Evolutionary conservation across 2,113 vertebrate species (phyloP).

Genomic region (Gila orcuttii): DNA sequence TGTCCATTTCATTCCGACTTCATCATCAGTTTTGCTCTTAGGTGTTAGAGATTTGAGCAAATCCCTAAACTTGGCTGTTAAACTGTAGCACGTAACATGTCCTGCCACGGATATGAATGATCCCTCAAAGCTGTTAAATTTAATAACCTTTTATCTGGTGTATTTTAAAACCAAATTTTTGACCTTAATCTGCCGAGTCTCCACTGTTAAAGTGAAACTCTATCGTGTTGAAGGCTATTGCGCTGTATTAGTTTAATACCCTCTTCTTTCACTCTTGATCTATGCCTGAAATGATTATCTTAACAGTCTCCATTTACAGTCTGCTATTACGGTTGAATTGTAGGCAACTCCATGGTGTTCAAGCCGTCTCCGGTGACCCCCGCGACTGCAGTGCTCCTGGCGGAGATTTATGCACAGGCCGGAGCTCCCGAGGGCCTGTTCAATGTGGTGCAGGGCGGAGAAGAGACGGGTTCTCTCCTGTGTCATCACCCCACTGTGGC

Average conservation of each 20-base stretch:
- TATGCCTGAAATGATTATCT: neutral
- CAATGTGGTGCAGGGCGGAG: slow-evolving; percentile 90
- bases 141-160: neutral
- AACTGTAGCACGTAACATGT: neutral
- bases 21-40: no score
- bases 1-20: no score
- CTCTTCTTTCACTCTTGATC: neutral
- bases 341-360: slow-evolving; percentile 97
- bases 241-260: neutral
- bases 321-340: neutral
- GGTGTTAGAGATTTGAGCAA: no score
- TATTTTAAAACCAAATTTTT: neutral
- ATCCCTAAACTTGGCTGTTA: neutral
- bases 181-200: neutral
- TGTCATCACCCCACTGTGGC: slow-evolving; percentile 88
- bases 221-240: no score
- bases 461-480: slow-evolving; percentile 86
- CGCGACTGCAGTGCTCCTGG: slow-evolving; percentile 83
- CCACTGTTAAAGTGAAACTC: no score
- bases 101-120: neutral
- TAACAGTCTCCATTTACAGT: neutral
- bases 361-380: slow-evolving; percentile 96
- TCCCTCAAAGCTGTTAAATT: neutral
- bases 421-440: slow-evolving; percentile 90
- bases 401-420: slow-evolving; percentile 86